Base-by-base conservation (phyloP, 2,797 vertebrate genomes). In the Aldrovandia affinis region DNA sequence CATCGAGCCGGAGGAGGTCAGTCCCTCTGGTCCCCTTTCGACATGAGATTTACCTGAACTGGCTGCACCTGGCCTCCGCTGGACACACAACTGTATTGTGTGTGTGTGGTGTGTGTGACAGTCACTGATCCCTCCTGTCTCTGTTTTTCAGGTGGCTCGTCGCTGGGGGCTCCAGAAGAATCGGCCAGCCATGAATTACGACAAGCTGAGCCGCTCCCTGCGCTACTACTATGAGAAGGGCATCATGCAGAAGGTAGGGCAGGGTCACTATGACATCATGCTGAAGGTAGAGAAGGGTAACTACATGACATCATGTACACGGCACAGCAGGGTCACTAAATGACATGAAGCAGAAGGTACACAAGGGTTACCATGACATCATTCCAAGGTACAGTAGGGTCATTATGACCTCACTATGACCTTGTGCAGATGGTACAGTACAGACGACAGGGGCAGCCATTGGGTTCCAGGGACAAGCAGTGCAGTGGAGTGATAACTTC, bases 91-190 rank as follows among this genome's bases (percentile, higher is more conserved):
- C n/a, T n/a, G 7, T 86, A 7, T 65, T 0, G 33, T 25, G 30
- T n/a, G 54, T 25, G 6, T 28, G 25, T 57, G 7, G 33, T 28
- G 36, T 47, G 28, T 25, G 20, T 52, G 36, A 61, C 14, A 7
- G 2, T 33, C 18, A 14, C 25, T 0, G 12, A 1, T 80, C 9
- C 0, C 0, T 30, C 78, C 83, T 59, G 22, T 88, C 54, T n/a
- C 42, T 77, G 33, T 82, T 54, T 0, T 0, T 8, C 85, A 98
- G 98, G 98, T 99, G 65, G 98, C 98, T 10, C 96, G 98, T 9
- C 97, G 97, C 50, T 99, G 98, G 98, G 98, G 98, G 10, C 95
- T 99, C 87, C 98, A 99, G 92, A 99, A 99, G 93, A 99, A 99
- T 88, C 94, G 98, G 0, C 98, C 98, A 0, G 98, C 97, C 82